Conservation (phyloP, 2,888 invertebrate genomes). For the Oegoconia quadripuncta region DNA sequence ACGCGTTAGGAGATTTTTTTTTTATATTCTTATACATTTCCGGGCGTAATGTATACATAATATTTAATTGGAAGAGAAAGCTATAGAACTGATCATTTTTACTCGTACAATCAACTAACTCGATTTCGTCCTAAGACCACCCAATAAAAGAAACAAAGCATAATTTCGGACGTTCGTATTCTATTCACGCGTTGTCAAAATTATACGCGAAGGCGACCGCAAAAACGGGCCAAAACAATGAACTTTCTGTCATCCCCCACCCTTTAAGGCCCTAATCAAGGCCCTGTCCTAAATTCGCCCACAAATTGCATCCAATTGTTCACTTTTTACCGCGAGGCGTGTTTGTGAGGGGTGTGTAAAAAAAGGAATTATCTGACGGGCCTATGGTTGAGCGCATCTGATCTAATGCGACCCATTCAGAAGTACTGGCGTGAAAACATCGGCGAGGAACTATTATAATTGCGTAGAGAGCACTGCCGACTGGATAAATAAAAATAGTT, state of each 20-base stretch:
- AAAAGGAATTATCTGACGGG: constrained; percentile 51
- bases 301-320: constrained; percentile 79
- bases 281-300: constrained; percentile 71
- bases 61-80: no score
- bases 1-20: no score
- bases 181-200: constrained; percentile 51
- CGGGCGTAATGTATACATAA: no score
- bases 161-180: constrained; percentile 34
- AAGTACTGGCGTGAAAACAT: constrained; percentile 60
- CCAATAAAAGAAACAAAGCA: constrained; percentile 35
- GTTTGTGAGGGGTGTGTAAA: constrained; percentile 55
- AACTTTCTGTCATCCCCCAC: constrained; percentile 41
- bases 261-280: constrained; percentile 65
- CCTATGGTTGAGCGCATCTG: constrained; percentile 46
- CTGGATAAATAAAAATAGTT: constrained; percentile 13
- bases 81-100: no score
- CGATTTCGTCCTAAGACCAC: constrained; percentile 10
- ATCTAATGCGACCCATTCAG: constrained; percentile 58
- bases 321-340: constrained; percentile 70
- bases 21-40: no score
- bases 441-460: constrained; percentile 41
- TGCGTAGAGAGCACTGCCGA: constrained; percentile 39
- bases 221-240: constrained; percentile 63
- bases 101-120: background rate
- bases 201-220: constrained; percentile 47